Evolutionary conservation across 2,888 invertebrate species (phyloP), one percentile per base, ranked within the genome.

Genomic region (Caprella mutica): DNA sequence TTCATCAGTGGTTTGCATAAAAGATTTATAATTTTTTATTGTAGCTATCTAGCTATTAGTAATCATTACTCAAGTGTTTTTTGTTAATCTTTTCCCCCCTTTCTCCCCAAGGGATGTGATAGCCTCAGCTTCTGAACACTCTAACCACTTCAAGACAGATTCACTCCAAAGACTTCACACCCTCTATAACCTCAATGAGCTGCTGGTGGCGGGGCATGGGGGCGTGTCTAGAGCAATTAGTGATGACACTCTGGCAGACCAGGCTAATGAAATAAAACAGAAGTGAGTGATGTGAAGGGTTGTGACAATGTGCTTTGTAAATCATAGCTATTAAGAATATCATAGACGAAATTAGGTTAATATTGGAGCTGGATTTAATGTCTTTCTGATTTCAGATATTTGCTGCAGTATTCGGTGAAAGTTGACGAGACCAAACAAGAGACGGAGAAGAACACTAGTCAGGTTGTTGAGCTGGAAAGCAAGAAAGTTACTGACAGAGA

Each of bases 121-220:
- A 35, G 50, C 69, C 24, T 72, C 81, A 29, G 73, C 73, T 5
- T 70, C 72, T 27, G 72, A 76, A 57, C 72, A 75, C 56, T 70
- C 73, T 67, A 69, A 75, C 19, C 66, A 71, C 4, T 68, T 79
- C 51, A 73, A 76, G 46, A 78, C 83, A 19, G 85, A 86, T 69
- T 79, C 79, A 50, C 72, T 84, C 2, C 78, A 77, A 66, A 75
- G 80, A 68, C 78, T 85, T 24, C 86, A 86, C 70, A 77, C 83
- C 0, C 71, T 82, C 58, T 76, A 81, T 67, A 85, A 85, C 71
- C 73, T 83, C 48, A 73, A 78, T 3, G 77, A 82, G 59, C 69
- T 78, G 5, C 63, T 77, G 19, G 73, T 73, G 55, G 67, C 68
- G 3, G 69, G 72, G 38, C 72, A 73, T 4, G 68, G 68, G 9